A percentile compares a stretch with the other conserved stretches of the same genome.
Conservation (phyloP, 35 echinoderm and acorn worm genomes). For the Anneissia japonica region DNA sequence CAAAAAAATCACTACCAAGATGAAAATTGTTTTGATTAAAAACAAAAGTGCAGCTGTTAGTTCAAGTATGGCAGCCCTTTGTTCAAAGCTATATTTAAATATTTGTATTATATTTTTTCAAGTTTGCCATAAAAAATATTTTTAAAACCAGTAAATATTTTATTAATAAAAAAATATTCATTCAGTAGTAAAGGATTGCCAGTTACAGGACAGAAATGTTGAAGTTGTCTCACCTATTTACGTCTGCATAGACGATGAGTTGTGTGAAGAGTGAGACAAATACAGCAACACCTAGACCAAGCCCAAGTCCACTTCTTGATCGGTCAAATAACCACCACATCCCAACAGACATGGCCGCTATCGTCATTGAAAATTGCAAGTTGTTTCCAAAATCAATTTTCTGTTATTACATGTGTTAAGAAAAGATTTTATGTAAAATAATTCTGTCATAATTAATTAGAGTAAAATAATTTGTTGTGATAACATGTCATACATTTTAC, state of each 20-base stretch:
- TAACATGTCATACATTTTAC: no score
- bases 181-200: not conserved
- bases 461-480: no score
- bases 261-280: slow-evolving; percentile 81
- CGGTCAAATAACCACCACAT: slow-evolving; percentile 99
- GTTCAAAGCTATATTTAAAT: no score
- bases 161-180: not conserved
- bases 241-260: slow-evolving; percentile 83
- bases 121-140: not conserved
- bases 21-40: no score
- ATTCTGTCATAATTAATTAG: no score
- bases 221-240: slow-evolving; percentile 61
- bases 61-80: no score
- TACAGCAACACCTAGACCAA: slow-evolving; percentile 66
- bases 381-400: slow-evolving; percentile 99
- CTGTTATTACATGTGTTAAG: slow-evolving; percentile 51
- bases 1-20: no score
- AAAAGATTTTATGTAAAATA: slow-evolving; percentile 18
- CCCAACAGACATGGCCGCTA: slow-evolving; percentile 98
- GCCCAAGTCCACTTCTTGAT: slow-evolving; percentile 90
- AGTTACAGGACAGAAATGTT: not conserved
- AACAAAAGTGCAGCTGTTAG: no score
- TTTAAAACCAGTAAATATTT: not conserved
- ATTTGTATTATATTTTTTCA: not conserved
- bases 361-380: slow-evolving; percentile 91